Conservation (phyloP, 2,113 vertebrate species). For the Anas platyrhynchos region DNA sequence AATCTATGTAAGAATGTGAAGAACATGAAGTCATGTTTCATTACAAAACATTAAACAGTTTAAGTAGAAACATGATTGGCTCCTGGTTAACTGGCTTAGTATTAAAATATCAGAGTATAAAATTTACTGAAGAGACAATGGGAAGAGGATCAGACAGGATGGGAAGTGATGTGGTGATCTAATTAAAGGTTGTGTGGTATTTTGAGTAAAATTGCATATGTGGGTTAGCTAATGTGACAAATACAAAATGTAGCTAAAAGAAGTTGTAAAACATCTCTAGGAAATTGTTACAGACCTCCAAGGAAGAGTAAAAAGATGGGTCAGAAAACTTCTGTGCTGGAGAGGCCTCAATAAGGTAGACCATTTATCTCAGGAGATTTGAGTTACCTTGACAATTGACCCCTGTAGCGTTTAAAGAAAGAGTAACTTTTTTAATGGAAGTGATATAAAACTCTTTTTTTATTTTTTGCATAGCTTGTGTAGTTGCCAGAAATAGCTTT, state of each 20-base stretch:
- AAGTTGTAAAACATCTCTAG: constrained; percentile 26
- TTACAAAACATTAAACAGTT: background rate
- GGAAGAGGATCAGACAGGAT: background rate
- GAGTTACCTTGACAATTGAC: background rate
- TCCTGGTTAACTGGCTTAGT: background rate
- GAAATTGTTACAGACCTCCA: constrained; percentile 40
- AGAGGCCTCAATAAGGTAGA: background rate
- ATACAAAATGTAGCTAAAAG: background rate
- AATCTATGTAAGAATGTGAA: background rate
- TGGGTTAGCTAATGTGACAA: constrained; percentile 10
- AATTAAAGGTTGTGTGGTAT: background rate
- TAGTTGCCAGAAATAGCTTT: background rate
- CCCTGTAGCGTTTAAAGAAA: fast-evolving
- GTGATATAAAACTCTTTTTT: background rate
- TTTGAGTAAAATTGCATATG: constrained; percentile 42
- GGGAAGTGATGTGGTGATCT: background rate
- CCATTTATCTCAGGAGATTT: background rate
- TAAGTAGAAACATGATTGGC: background rate
- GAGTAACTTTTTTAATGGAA: background rate
- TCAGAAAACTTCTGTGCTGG: constrained; percentile 6
- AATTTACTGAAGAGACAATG: background rate
- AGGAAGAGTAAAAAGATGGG: constrained; percentile 20
- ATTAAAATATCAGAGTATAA: background rate
- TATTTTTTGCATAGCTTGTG: background rate
- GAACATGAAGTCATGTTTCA: background rate